Evolutionary conservation across 2,888 invertebrate genomes (phyloP), one percentile per base, ranked within the genome.

Genomic region (Yponomeuta sedellus): DNA sequence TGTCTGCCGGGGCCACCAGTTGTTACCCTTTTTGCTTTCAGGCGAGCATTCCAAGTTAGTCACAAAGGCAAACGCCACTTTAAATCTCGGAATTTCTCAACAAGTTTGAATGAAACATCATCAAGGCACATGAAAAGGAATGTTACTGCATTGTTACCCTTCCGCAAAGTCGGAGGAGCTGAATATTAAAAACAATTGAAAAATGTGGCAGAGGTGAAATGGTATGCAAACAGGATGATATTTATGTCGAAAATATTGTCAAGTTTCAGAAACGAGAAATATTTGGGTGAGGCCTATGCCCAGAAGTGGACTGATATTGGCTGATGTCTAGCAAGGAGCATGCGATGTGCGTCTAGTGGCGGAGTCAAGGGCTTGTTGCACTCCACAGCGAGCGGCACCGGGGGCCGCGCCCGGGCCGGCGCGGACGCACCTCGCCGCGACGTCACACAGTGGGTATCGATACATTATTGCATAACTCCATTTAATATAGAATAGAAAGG

Each of bases 61-160:
- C 52, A 64, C 64, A 64, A 64, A 64, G 64, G 64, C 52, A 52
- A 57, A 28, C 56, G 28, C 64, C 28, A 34, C 65, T 65, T 57
- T 28, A 28, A 65, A 58, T 57, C 65, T 28, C 25, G 22, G 59
- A 59, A 28, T 56, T 58, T 39, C 19, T 16, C 20, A 65, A 57
- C 57, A 63, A 66, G 52, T 66, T 34, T 44, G 44, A 52, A 61
- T 52, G 28, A 68, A 68, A 66, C 66, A 66, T 67, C 66, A 67
- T 68, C 88, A 90, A 90, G 90, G 90, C 90, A 90, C 90, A 86
- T 69, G 67, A 69, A 68, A 71, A 88, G 86, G 87, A 85, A 83
- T 80, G 78, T 40, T 28, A 16, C 62, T 39, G 28, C 10, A 59
- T 58, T 28, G 25, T 66, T 39, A 16, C 16, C 16, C 1, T 12